Evolutionary conservation across 2,113 vertebrate species (phyloP), one percentile per base, ranked within the genome.

Genomic region (Anguilla japonica): DNA sequence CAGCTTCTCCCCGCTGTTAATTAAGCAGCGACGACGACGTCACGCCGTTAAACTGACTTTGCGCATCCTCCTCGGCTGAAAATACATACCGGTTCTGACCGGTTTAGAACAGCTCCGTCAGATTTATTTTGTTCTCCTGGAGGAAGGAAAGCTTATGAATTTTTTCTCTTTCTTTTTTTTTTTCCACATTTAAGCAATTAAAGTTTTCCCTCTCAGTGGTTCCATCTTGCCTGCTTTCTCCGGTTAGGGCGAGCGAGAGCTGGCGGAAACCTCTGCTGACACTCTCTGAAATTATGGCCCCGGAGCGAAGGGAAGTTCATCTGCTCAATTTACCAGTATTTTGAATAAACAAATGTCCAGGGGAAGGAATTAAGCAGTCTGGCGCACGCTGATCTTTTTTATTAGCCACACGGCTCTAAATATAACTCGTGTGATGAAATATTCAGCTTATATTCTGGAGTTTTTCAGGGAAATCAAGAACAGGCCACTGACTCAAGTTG

Each of bases 21-120:
- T 57, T 83, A 18, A 39, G n/a, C 82, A 56, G 46, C 53, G 20
- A 34, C n/a, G 20, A 43, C 22, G 43, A n/a, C 22, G 43, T 82
- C 18, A 50, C 22, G 26, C 46, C 81, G 16, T 83, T 83, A n/a
- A 60, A 40, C 53, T 6, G n/a, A 34, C 56, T 83, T 63, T 41
- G 1, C 34, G 18, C 63, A 60, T 60, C 29, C 7, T 40, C 22
- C 7, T 40, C 22, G 60, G 20, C 15, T 41, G 14, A 63, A 34
- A 40, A 63, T 0, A 8, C 63, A 39, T 1, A 9, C 18, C 16
- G 5, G 34, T 40, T 29, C n/a, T 20, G 15, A 6, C 2, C 53
- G 7, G 20, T 5, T 56, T 83, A 87, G 87, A 92, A 89, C 89
- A 89, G 90, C 84, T 85, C 34, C 85, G 86, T 86, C 87, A 88